Evolutionary conservation across 2,797 vertebrate species (phyloP), one percentile per base, ranked within the genome.

Genomic region (Melanotaenia parkinsoni): DNA sequence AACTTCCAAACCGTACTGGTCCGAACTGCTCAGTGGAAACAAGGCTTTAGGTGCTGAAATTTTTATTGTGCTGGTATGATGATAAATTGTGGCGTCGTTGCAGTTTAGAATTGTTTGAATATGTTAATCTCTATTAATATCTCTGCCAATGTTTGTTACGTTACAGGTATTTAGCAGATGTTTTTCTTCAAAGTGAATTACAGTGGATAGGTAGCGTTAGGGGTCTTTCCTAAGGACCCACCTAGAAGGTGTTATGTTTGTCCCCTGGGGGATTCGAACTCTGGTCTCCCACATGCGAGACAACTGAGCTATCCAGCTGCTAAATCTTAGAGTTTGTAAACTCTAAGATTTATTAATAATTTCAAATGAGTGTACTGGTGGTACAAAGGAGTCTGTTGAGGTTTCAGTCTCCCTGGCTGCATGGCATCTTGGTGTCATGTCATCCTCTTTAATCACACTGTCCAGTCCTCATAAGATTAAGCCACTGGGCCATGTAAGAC

Each of bases 391-490:
- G 74, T 54, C 60, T 59, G 70, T 63, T 71, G 14, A 10, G 67
- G 14, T 57, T 67, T 71, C 24, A 10, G 74, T n/a, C 59, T 72
- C 68, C 26, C 71, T 47, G 32, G 47, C n/a, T 50, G 47, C 54
- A 10, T 26, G 59, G 20, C 43, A 22, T 67, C 64, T 62, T 37
- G 54, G 59, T 76, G 73, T 77, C 72, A 85, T 74, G 81, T 79
- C 84, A 62, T 69, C 45, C 79, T 87, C 81, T 91, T 88, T 88
- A 73, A 83, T 85, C 82, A 63, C 64, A 18, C 76, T 63, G 71
- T 70, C 81, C 75, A 57, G 72, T 72, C 54, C 51, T 84, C 80
- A 59, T 45, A 56, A 84, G 75, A 91, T 85, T 87, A 88, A 69
- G 77, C 74, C 63, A 76, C 56, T 10, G 24, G 43, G 57, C 57